Evolutionary conservation across 1,140 invertebrate genomes (phyloP), one percentile per base, ranked within the genome.

Genomic region (Solenopsis fugax): DNA sequence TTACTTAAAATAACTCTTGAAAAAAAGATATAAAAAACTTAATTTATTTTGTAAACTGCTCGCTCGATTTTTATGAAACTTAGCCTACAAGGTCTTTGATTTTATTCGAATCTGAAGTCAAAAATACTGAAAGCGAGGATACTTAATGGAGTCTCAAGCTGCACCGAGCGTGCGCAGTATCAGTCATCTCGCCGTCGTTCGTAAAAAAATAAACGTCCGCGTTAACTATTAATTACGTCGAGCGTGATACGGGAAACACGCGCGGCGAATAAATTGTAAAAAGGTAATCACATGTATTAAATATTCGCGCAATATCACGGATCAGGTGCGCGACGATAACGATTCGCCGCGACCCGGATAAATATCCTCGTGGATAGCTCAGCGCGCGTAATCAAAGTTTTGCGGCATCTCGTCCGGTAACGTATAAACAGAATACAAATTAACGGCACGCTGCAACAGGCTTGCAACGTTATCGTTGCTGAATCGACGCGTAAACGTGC

Each of bases 341-440:
- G 71, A 64, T 76, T 48, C 29, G 41, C 37, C 48, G 58, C 56
- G 58, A 77, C 12, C 67, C 21, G 41, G 41, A 72, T 58, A 58
- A 84, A 84, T 62, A 21, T 84, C 41, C 80, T 84, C 54, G 54
- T 60, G 48, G 60, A 50, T 65, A 52, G 60, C 62, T 52, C 21
- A 50, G 18, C 37, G 64, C 41, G 54, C 13, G 62, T 37, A 75
- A 84, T 84, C 65, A 84, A 84, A 84, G 80, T 75, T 73, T 60
- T n/a, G 41, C 65, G 52, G 48, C 69, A 60, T 84, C 69, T 84
- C 80, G 41, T 16, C 52, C 52, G 5, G 50, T n/a, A 12, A 18
- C 16, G 64, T 29, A 75, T 84, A 84, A 82, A 84, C 71, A 84
- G 69, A 84, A 84, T 75, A 75, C 69, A 62, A 84, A 84, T 84